Evolutionary conservation across 2,113 vertebrate species (phyloP), one percentile per base, ranked within the genome.

Genomic region (Tenrec ecaudatus): DNA sequence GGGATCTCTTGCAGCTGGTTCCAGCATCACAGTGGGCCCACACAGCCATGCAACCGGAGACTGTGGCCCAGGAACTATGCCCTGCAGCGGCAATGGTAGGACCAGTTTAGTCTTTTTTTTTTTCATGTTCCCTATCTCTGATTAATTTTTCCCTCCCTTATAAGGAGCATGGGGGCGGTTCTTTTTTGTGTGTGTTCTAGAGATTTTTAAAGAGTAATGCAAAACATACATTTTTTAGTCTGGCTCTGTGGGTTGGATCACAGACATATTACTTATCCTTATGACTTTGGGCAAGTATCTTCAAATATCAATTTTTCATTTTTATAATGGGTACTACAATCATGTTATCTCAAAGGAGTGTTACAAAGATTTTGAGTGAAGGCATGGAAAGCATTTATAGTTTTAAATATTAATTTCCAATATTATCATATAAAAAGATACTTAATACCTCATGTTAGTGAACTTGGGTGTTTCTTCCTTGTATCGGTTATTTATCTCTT

Each of bases 401-500:
- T 62, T 40, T 75, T 95, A 27, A 57, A 2, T 87, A 7, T 84
- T 92, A 79, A 12, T 3, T 93, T 33, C 77, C 85, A 84, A 43
- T 88, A 87, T 53, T 40, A 38, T 16, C 73, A 22, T 85, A 36
- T 77, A 77, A 53, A 29, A 71, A 85, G 69, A 38, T 0, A 57
- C 29, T 86, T 91, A n/a, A 80, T 57, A 22, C 2, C 9, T 83
- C 10, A 17, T 94, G 14, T 91, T 94, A 81, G 76, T 71, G 89
- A 89, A 89, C 80, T 78, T 91, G 31, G 89, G 64, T 17, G 89
- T 88, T 40, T 64, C 78, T 60, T 23, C 31, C 40, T 20, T 86
- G 8, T 76, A 64, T 81, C 91, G 81, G 40, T 84, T 88, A 91
- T 85, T 96, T 89, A 29, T 80, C 69, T 89, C 88, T 5, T 90